phyloP scores from a whole-genome alignment of 1,140 invertebrate species.

The Drosophila sp. region DNA sequence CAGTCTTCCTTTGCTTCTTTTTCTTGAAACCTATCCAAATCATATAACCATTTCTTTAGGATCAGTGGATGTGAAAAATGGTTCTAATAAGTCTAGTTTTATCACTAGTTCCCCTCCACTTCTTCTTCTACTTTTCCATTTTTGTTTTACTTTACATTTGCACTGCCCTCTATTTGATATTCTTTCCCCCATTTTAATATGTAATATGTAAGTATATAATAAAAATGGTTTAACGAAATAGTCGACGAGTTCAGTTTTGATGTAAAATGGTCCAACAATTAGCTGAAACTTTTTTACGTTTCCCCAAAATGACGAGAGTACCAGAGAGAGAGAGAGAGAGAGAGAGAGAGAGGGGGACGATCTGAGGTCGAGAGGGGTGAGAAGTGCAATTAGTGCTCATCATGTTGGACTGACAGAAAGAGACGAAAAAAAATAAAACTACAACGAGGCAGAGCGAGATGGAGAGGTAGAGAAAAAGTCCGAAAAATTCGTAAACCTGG shows the following conservation, averaged over 20 bases:
- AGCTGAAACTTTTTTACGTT: slow-evolving; percentile 11
- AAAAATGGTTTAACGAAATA: neutral
- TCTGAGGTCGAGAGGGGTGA: neutral
- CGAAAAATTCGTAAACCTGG: neutral
- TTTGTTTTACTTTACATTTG: neutral
- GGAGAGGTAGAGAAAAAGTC: neutral
- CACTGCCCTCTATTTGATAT: neutral
- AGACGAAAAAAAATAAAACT: neutral
- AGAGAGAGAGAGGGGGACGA: neutral
- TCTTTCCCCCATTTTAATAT: neutral
- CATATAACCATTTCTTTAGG: too few relatives aligned
- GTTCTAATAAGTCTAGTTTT: too few relatives aligned
- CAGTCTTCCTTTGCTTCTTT: too few relatives aligned
- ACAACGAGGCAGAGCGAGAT: neutral
- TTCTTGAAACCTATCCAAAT: too few relatives aligned
- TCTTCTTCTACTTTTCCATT: too few relatives aligned
- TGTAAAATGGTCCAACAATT: slow-evolving; percentile 16
- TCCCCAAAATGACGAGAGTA: neutral
- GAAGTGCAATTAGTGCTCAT: slow-evolving; percentile 6
- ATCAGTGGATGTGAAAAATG: too few relatives aligned
- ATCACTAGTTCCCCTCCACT: too few relatives aligned
- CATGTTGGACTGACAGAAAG: slow-evolving; percentile 1
- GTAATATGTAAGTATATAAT: too few relatives aligned
- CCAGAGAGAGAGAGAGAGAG: neutral
- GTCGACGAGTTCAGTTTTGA: neutral